Base-by-base conservation (phyloP, 2,888 invertebrate genomes). In the Protodeltote pygarga region DNA sequence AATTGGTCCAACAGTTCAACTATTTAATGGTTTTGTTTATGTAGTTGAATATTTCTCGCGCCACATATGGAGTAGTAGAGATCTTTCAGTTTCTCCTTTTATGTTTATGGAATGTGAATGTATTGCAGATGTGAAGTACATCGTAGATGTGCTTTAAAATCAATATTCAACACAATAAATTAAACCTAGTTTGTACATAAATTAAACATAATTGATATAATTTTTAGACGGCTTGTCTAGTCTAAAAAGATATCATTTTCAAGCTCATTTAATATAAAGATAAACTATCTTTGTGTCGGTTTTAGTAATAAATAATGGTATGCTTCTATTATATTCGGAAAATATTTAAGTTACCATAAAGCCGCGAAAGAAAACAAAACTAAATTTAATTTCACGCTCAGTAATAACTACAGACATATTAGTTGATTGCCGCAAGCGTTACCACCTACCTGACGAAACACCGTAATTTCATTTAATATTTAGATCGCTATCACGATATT, bases 1-100 rank as follows among this genome's bases (percentile, higher is more conserved):
- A 88, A 90, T 88, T 79, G 80, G 76, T 83, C 60, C 73, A 78
- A 83, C 83, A 82, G 80, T 81, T 82, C 77, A 77, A 77, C 75
- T 66, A 73, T 75, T 80, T 81, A 83, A 81, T 76, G 66, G 76
- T 63, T 76, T 79, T 81, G 84, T 86, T 85, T 70, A 40, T 68
- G 55, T 64, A 61, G 62, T 62, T 42, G 49, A 64, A 71, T 73
- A 69, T 65, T 68, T 65, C 28, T 46, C 45, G 47, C 29, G 35
- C 35, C 49, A 45, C 52, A 55, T 54, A 35, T 63, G 41, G 49
- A 53, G 31, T 48, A 42, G 49, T 38, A 28, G 14, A 49, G 37
- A 23, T 47, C 24, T 61, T 52, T 52, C 31, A 41, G 38, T 51
- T 48, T 33, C 17, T 31, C 1, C 38, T 48, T 68, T 61, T 48